These are phyloP conservation scores for Heliconius aoede DNA, from an alignment of 2,888 invertebrate species.

Conservation along the genomic window DNA sequence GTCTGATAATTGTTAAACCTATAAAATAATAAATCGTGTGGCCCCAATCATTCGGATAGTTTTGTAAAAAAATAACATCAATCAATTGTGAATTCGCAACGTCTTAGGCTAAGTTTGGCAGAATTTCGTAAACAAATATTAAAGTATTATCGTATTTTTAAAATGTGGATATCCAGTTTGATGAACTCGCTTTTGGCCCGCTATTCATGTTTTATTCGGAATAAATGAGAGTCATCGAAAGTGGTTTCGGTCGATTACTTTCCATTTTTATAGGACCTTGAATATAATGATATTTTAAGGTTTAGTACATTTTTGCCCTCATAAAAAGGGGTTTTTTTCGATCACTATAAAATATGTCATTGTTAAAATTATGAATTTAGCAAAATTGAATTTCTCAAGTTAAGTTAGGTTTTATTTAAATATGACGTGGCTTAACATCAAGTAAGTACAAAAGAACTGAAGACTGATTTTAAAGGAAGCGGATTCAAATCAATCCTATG, in stretches of 20 bases:
- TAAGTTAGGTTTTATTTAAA: neutral
- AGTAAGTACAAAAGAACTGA: too few relatives aligned
- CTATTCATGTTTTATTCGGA: slow-evolving; percentile 43
- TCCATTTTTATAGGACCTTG: slow-evolving; percentile 50
- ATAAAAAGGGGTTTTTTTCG: slow-evolving; percentile 41
- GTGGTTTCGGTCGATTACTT: slow-evolving; percentile 51
- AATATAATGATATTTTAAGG: slow-evolving; percentile 44
- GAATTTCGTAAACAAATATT: slow-evolving; percentile 34
- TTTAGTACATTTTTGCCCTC: slow-evolving; percentile 14
- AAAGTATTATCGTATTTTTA: slow-evolving; percentile 36
- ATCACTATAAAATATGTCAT: slow-evolving; percentile 42
- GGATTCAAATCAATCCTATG: neutral
- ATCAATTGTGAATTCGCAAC: slow-evolving; percentile 12
- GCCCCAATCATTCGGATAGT: neutral
- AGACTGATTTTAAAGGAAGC: neutral
- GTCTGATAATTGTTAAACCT: neutral
- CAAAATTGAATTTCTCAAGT: neutral
- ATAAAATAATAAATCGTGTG: neutral
- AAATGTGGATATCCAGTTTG: slow-evolving; percentile 47
- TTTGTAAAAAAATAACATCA: slow-evolving; percentile 17
- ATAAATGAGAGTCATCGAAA: slow-evolving; percentile 49
- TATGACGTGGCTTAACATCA: too few relatives aligned
- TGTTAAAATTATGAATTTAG: neutral
- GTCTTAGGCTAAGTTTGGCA: neutral
- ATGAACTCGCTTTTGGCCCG: slow-evolving; percentile 44